Conservation (phyloP, 1,140 invertebrate species). For the Calephelis nemesis region DNA sequence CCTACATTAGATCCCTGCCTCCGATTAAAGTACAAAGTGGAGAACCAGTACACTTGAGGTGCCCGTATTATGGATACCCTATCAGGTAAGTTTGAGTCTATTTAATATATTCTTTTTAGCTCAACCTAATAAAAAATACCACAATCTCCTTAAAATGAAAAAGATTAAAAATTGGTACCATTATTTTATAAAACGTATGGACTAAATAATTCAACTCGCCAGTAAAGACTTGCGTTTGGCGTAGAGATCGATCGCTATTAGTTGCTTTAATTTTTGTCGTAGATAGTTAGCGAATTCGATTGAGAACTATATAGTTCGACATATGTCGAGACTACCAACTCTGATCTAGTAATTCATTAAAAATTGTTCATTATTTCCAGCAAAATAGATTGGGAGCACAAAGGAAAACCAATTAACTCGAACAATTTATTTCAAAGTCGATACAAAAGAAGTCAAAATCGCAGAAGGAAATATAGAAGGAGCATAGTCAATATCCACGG, state of each 20-base stretch:
- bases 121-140: background rate
- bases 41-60: conserved; percentile 86
- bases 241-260: too few species aligned
- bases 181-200: too few species aligned
- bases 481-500: conserved; percentile 66
- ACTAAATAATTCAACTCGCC: too few species aligned
- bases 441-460: conserved; percentile 48
- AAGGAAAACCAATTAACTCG: conserved; percentile 62
- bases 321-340: too few species aligned
- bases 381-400: conserved; percentile 76
- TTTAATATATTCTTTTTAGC: too few species aligned
- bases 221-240: too few species aligned
- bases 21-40: conserved; percentile 91
- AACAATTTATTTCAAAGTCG: conserved; percentile 60
- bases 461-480: conserved; percentile 46
- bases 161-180: too few species aligned
- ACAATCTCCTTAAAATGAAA: too few species aligned
- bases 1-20: conserved; percentile 88
- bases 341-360: background rate
- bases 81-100: conserved; percentile 74
- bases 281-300: too few species aligned
- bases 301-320: too few species aligned
- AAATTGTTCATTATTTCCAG: conserved; percentile 43
- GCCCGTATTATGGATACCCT: conserved; percentile 93
- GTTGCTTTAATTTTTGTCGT: too few species aligned